Base-by-base conservation (phyloP, 2,888 invertebrate genomes). In the Auanema freiburgensis region DNA sequence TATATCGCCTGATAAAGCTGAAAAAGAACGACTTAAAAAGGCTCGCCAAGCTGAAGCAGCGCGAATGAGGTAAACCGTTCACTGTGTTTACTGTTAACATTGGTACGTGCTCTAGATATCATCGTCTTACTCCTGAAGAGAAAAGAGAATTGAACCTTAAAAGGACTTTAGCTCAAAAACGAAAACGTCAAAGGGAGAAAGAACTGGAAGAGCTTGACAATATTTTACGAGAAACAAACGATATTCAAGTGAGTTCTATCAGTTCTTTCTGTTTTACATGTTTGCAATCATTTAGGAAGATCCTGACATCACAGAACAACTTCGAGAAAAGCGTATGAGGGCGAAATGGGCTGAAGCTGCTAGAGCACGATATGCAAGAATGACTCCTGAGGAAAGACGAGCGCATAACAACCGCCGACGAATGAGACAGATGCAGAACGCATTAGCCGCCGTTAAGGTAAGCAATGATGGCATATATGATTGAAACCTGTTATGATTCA, bases 271-370 rank as follows among this genome's bases (percentile, higher is more conserved):
- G n/a, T n/a, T n/a, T n/a, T n/a, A n/a, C n/a, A n/a, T n/a, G n/a
- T n/a, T n/a, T n/a, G n/a, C 14, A 3, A 24, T 24, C 6, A 54
- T 68, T 6, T 65, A 79, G 57, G 81, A 81, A 55, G 81, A 81
- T 65, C 81, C 81, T 6, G 80, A 81, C 51, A 76, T 81, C 41
- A 79, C 79, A 8, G 82, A 83, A 50, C 82, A 83, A 58, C 64
- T 81, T 33, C 67, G 80, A 1, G 81, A 81, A 66, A 81, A 80
- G 56, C 59, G 80, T 42, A 79, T 81, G 78, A 69, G 81, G 14
- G 81, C 81, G 18, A 76, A 79, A 56, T 81, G 81, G 81, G 81
- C 81, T 2, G 81, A 81, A 62, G 81, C 81, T n/a, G 81, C 81
- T 0, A 70, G 81, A 6, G 70, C 76, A 8, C 67, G 81, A 12